phyloP scores from a whole-genome alignment of 2,113 vertebrate genomes.

The Burhinus oedicnemus region DNA sequence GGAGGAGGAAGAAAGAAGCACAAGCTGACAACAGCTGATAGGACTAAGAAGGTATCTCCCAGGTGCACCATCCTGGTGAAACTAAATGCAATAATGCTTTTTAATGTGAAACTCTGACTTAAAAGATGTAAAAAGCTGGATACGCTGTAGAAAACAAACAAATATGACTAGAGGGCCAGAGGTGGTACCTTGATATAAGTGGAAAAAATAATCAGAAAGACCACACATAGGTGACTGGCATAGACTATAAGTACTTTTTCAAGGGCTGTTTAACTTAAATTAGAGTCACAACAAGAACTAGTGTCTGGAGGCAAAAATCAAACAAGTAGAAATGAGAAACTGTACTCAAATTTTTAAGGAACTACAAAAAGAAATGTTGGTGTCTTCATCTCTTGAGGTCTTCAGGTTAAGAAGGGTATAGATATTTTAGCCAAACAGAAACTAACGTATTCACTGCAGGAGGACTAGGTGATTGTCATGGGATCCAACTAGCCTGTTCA shows the following conservation, averaged over 20 bases:
- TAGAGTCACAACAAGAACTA: neutral
- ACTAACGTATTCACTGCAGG: neutral
- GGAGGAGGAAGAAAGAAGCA: neutral
- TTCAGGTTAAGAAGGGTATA: neutral
- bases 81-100: neutral
- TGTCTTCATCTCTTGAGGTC: neutral
- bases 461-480: neutral
- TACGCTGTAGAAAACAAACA: neutral
- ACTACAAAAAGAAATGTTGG: neutral
- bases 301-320: neutral
- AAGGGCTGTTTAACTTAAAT: neutral
- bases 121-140: neutral
- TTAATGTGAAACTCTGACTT: neutral
- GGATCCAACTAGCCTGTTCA: neutral
- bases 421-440: neutral
- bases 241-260: neutral
- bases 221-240: neutral
- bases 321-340: neutral
- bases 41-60: neutral
- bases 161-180: neutral
- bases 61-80: neutral
- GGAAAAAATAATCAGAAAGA: neutral
- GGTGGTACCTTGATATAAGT: neutral
- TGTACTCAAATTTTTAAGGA: neutral
- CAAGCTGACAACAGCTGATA: neutral